phyloP scores from a whole-genome alignment of 1,140 invertebrate species.

The Colletes latitarsis region DNA sequence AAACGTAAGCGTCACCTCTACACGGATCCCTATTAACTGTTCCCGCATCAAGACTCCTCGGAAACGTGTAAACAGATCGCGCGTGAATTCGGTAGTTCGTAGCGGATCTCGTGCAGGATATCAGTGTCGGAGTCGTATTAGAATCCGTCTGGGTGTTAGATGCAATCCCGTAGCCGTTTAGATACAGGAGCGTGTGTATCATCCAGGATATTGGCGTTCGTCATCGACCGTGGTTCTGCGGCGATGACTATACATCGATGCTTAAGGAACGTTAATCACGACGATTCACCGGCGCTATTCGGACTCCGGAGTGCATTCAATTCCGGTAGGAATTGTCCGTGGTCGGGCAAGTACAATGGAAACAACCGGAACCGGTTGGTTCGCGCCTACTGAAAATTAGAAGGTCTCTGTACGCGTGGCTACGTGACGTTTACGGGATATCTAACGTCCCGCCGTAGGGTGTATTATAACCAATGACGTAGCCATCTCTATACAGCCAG shows the following conservation, averaged over 20 bases:
- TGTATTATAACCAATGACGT: slow-evolving; percentile 39
- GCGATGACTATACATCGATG: background rate
- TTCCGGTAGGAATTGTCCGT: slow-evolving; percentile 39
- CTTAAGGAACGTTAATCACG: slow-evolving; percentile 61
- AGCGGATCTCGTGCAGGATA: background rate
- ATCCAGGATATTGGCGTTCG: slow-evolving; percentile 33
- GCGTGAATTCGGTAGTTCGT: slow-evolving; percentile 25
- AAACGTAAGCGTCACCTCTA: background rate
- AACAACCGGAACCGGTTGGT: slow-evolving; percentile 34
- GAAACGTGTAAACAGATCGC: slow-evolving; percentile 24
- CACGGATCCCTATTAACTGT: background rate
- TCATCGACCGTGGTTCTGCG: slow-evolving; percentile 15
- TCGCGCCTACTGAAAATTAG: slow-evolving; percentile 38
- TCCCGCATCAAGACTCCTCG: slow-evolving; percentile 1
- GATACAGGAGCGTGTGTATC: slow-evolving; percentile 42
- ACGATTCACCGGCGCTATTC: slow-evolving; percentile 51
- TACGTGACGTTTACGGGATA: slow-evolving; percentile 39
- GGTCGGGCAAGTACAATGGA: slow-evolving; percentile 38
- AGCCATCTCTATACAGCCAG: slow-evolving; percentile 32
- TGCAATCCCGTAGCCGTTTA: slow-evolving; percentile 6
- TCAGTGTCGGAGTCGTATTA: slow-evolving; percentile 5
- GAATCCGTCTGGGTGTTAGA: background rate
- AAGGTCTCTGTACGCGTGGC: slow-evolving; percentile 11
- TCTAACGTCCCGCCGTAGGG: slow-evolving; percentile 31
- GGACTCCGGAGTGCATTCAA: slow-evolving; percentile 37